Evolutionary conservation across 2,113 vertebrate genomes (phyloP).

Genomic region (Oncorhynchus nerka): DNA sequence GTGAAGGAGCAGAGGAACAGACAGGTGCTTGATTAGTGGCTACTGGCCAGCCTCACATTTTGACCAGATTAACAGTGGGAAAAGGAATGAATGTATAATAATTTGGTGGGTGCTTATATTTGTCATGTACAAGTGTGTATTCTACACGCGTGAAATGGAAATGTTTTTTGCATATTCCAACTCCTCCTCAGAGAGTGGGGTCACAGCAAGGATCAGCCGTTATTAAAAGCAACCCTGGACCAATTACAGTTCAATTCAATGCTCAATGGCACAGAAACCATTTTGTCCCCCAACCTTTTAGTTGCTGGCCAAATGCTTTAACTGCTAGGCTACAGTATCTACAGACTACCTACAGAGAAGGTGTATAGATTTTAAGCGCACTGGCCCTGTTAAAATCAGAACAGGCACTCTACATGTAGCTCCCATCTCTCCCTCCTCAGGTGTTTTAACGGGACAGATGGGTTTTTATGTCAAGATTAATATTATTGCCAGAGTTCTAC

Average conservation of each 20-base stretch:
- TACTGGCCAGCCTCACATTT: not conserved
- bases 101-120: no score
- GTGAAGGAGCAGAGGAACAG: not conserved
- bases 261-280: no score
- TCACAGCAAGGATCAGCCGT: no score
- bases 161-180: no score
- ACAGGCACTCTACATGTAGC: not conserved
- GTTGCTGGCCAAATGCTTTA: no score
- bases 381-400: not conserved
- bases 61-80: not conserved
- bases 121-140: no score
- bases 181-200: no score
- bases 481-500: slow-evolving; percentile 36
- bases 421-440: not conserved
- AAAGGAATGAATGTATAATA: not conserved
- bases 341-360: not conserved
- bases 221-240: no score
- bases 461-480: slow-evolving; percentile 30
- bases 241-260: no score
- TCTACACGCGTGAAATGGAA: no score
- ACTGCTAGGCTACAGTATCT: no score
- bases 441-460: slow-evolving; percentile 33
- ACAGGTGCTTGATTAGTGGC: not conserved
- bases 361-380: not conserved
- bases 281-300: no score